Conservation (phyloP, 2,888 invertebrate genomes). For the Lycia hirtaria region DNA sequence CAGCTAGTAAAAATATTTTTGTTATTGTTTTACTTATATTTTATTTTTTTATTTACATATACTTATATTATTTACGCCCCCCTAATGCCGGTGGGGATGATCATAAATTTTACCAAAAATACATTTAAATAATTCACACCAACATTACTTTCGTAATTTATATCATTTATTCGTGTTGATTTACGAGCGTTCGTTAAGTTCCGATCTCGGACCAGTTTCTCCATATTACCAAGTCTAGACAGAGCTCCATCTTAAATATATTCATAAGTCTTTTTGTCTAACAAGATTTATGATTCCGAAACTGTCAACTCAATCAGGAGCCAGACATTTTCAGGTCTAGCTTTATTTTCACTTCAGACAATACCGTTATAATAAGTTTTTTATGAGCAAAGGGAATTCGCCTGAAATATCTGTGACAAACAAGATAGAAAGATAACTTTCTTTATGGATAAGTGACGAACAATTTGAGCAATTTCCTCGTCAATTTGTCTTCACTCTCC, state of each 20-base stretch:
- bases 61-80: conserved; percentile 13
- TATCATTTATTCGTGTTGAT: conserved; percentile 39
- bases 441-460: no score
- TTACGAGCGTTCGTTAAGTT: conserved; percentile 39
- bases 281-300: conserved; percentile 34
- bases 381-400: no score
- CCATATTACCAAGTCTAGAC: conserved; percentile 25
- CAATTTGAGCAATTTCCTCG: no score
- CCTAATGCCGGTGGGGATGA: conserved; percentile 28
- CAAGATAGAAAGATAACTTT: no score
- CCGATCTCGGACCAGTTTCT: conserved; percentile 36
- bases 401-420: no score
- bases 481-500: no score
- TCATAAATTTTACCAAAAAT: conserved; percentile 34
- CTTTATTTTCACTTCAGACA: not conserved
- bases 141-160: conserved; percentile 40
- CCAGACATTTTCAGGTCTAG: conserved; percentile 17
- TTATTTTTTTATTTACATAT: not conserved
- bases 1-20: no score
- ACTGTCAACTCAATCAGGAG: conserved; percentile 34
- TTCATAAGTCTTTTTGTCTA: conserved; percentile 39
- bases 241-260: conserved; percentile 33
- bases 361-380: not conserved
- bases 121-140: conserved; percentile 38
- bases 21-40: no score